Evolutionary conservation across 2,113 vertebrate species (phyloP).

Genomic region (Panthera uncia): DNA sequence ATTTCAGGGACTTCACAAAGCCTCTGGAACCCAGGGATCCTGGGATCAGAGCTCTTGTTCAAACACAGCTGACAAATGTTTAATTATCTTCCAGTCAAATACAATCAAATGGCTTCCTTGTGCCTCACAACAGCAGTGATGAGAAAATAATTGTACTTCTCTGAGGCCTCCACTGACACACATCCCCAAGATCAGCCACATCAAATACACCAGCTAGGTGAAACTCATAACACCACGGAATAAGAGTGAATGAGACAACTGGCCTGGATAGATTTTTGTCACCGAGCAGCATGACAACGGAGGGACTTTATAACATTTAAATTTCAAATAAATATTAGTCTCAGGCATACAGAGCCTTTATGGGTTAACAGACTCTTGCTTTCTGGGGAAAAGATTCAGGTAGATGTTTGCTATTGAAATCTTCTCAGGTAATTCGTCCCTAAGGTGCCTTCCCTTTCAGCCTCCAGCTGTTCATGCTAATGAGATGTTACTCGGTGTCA

Average conservation of each 20-base stretch:
- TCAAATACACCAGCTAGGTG: neutral
- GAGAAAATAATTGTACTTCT: slow-evolving; percentile 28
- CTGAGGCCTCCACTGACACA: slow-evolving; percentile 44
- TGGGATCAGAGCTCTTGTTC: slow-evolving; percentile 26
- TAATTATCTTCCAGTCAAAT: slow-evolving; percentile 61
- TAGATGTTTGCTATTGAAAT: slow-evolving; percentile 66
- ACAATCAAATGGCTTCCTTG: neutral
- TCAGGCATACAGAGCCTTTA: slow-evolving; percentile 3
- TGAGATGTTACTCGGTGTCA: slow-evolving; percentile 27
- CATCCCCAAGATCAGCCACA: slow-evolving; percentile 41
- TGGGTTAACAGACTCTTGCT: slow-evolving; percentile 36
- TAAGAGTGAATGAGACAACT: neutral
- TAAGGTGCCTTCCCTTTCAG: neutral
- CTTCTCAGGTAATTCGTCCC: slow-evolving; percentile 75
- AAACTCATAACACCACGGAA: slow-evolving; percentile 7
- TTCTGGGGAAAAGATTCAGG: slow-evolving; percentile 40
- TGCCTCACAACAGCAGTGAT: neutral
- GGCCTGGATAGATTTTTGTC: neutral
- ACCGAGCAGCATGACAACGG: neutral
- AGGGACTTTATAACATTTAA: slow-evolving; percentile 12
- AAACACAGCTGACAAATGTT: slow-evolving; percentile 54
- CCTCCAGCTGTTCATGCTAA: slow-evolving; percentile 42
- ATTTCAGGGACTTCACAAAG: neutral
- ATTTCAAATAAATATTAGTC: slow-evolving; percentile 58
- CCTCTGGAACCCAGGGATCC: neutral